These are phyloP conservation scores for Drosophila infuscata DNA, from an alignment of 2,888 invertebrate species.

Conservation along the genomic window DNA sequence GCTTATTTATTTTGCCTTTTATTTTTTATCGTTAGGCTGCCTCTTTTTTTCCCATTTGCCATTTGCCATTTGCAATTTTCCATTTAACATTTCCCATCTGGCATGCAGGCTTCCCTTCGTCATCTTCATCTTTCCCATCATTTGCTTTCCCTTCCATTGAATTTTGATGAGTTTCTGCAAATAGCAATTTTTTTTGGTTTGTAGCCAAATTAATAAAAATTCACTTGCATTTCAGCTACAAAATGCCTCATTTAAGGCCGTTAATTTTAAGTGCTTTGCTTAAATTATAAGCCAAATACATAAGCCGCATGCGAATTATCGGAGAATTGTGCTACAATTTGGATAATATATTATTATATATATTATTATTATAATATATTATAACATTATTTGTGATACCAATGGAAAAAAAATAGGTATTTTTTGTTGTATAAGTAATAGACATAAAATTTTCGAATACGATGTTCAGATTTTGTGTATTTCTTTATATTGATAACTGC, in stretches of 20 bases:
- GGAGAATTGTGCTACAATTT: neutral
- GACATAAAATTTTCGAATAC: no score
- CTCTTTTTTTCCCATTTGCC: conserved; percentile 22
- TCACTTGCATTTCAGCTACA: conserved; percentile 38
- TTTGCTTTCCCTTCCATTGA: conserved; percentile 12
- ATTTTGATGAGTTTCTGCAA: conserved; percentile 53
- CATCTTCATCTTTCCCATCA: neutral
- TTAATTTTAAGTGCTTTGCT: neutral
- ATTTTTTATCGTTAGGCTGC: conserved; percentile 18
- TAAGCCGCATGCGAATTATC: conserved; percentile 15
- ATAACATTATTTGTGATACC: neutral
- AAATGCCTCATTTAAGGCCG: conserved; percentile 17
- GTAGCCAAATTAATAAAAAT: conserved; percentile 35
- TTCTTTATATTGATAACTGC: no score
- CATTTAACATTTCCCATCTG: conserved; percentile 25
- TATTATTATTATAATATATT: neutral
- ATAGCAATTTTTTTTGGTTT: neutral
- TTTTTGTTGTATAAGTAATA: neutral
- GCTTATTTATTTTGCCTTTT: conserved; percentile 39
- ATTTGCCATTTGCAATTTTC: conserved; percentile 26
- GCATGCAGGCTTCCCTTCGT: neutral
- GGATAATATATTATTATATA: neutral
- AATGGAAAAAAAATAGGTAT: neutral
- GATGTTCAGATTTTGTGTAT: no score
- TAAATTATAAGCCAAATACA: neutral